Conservation (phyloP, 2,888 invertebrate species). For the Oxyteleia sp. region DNA sequence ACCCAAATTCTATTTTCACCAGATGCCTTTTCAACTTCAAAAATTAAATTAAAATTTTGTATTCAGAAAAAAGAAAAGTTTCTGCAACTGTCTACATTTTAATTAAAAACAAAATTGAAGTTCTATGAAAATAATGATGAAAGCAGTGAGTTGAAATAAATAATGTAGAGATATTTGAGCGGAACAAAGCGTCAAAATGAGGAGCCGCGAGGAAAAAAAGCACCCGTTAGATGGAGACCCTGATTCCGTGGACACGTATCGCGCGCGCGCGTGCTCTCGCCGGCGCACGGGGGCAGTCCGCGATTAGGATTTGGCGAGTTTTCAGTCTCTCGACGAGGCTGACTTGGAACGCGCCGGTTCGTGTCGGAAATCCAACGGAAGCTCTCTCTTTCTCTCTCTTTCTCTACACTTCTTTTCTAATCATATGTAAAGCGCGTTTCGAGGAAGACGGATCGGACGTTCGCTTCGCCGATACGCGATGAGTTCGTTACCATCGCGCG, state of each 20-base stretch:
- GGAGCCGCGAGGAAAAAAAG: slow-evolving; percentile 76
- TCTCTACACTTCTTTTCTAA: neutral
- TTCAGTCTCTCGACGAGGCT: slow-evolving; percentile 79
- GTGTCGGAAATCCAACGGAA: slow-evolving; percentile 64
- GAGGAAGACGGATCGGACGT: neutral
- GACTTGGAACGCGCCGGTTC: slow-evolving; percentile 70
- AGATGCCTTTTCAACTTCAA: too few species aligned
- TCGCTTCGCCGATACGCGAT: slow-evolving; percentile 37
- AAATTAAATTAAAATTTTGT: too few species aligned
- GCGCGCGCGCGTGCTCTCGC: slow-evolving; percentile 73
- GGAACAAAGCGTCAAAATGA: slow-evolving; percentile 15
- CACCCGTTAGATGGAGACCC: slow-evolving; percentile 74
- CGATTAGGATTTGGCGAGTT: slow-evolving; percentile 78
- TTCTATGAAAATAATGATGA: too few species aligned
- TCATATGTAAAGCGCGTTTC: slow-evolving; percentile 26
- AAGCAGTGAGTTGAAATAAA: neutral
- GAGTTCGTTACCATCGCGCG: slow-evolving; percentile 45
- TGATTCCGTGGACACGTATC: slow-evolving; percentile 70
- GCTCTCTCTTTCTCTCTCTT: slow-evolving; percentile 31
- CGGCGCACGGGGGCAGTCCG: slow-evolving; percentile 77
- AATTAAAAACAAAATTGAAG: too few species aligned
- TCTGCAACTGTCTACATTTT: too few species aligned
- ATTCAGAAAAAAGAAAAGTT: too few species aligned
- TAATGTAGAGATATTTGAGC: too few species aligned
- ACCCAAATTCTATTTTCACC: too few species aligned